phyloP scores from a whole-genome alignment of 2,888 invertebrate species.

The Patella depressa region DNA sequence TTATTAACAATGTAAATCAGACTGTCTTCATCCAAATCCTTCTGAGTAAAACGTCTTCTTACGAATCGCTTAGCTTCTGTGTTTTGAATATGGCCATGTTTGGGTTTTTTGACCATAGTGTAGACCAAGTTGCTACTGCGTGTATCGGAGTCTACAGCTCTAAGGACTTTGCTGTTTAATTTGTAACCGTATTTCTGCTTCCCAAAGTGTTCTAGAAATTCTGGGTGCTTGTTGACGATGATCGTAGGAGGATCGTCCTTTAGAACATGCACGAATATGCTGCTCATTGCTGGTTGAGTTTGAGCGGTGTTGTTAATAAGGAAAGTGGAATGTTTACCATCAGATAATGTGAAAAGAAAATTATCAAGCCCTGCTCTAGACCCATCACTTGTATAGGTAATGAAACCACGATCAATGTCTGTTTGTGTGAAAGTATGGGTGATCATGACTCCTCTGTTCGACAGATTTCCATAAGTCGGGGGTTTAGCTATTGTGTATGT shows the following conservation, averaged over 20 bases:
- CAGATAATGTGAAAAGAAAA: constrained; percentile 63
- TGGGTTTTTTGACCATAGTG: constrained; percentile 58
- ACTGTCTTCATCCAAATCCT: constrained; percentile 66
- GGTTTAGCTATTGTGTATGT: constrained; percentile 66
- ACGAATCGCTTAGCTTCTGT: constrained; percentile 62
- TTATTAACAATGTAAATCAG: constrained; percentile 62
- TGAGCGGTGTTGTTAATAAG: constrained; percentile 63
- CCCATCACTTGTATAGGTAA: constrained; percentile 63
- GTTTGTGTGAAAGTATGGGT: constrained; percentile 65
- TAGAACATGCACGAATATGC: constrained; percentile 64
- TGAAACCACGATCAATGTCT: constrained; percentile 65
- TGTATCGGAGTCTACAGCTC: constrained; percentile 61
- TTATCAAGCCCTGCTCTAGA: constrained; percentile 60
- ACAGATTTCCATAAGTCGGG: constrained; percentile 64
- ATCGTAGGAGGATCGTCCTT: constrained; percentile 63
- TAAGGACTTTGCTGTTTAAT: constrained; percentile 34
- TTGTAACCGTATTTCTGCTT: constrained; percentile 58
- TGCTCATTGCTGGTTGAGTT: constrained; percentile 59
- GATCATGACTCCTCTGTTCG: constrained; percentile 53
- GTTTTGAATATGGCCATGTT: constrained; percentile 66
- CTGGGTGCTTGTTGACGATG: constrained; percentile 57
- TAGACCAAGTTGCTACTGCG: constrained; percentile 57
- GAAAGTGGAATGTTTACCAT: constrained; percentile 64
- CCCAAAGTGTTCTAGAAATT: constrained; percentile 58
- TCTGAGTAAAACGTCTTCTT: constrained; percentile 64